Evolutionary conservation across 2,888 invertebrate species (phyloP), one percentile per base, ranked within the genome.

Genomic region (Saturnia japonica): DNA sequence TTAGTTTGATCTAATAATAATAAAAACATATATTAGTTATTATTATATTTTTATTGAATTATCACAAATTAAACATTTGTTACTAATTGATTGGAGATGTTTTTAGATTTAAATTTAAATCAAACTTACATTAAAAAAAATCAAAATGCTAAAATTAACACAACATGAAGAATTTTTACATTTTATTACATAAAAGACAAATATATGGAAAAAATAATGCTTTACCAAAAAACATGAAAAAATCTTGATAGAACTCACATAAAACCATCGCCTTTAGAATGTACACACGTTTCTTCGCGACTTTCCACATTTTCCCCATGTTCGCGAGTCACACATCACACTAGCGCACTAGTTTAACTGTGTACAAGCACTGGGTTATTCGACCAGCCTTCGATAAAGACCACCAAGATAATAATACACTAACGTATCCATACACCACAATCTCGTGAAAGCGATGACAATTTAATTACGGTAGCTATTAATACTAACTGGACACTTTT

Each of bases 281-380:
- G 70, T 73, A 72, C 2, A 81, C 74, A 54, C 82, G 79, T 74
- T 81, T 88, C 75, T 84, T 87, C 42, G 87, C 77, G 34, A 74
- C 71, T 78, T 87, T 86, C 89, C 88, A 90, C 74, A 80, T 75
- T 75, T 80, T 84, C 43, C 71, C 73, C 75, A 84, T 83, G 73
- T 77, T 72, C 70, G 72, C 51, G 8, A 68, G 25, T 4, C 62
- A 75, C 75, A 47, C 73, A 66, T 70, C 70, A 70, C 67, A 68
- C 68, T 0, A 64, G 76, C 71, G 72, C 72, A 72, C 70, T 47
- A 28, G 22, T 12, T 67, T 40, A 14, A 47, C 64, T 16, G 6
- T 47, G 12, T 1, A 11, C 16, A 8, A 28, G 42, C 45, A 28
- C 22, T 25, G 66, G 64, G 14, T 40, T 19, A 25, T 25, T 11